Base-by-base conservation (phyloP, 1,140 invertebrate genomes). In the Cepaea nemoralis region DNA sequence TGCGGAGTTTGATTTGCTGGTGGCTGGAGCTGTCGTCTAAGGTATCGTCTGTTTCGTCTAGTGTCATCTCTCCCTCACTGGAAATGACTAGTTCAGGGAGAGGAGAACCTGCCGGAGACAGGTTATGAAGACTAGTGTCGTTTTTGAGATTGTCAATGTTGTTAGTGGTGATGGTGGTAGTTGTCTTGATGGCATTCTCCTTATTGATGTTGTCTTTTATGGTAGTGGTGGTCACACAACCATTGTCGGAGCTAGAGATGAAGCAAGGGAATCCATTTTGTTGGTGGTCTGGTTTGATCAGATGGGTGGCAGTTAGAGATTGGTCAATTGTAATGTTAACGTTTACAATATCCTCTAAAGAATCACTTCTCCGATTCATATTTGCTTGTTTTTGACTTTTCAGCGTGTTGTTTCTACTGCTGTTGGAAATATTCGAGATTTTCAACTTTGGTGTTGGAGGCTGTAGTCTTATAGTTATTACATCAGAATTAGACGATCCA, bases 391-490 rank as follows among this genome's bases (percentile, higher is more conserved):
- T 8, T 14, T 14, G 19, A 55, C 1, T 3, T 55, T 55, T 10
- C 42, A 16, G 16, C 8, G 42, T 45, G 8, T 45, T 6, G 16
- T 45, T 45, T 45, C 77, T 81, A 82, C 69, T 84, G 84, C 83
- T 86, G 84, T 42, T 87, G 82, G n/a, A 84, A 48, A 3, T 24
- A 31, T 12, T 63, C 8, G 59, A 31, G 16, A 12, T 12, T 79
- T 69, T 67, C 0, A 67, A n/a, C 45, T 74, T 69, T 3, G 77
- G 80, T 67, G 84, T 82, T 3, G 83, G 84, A 5, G 88, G 86
- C 0, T 83, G 71, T 16, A 89, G 82, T 66, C 86, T 85, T 19
- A 89, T 87, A 33, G 86, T 87, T 31, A 89, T 75, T 24, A 87
- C 69, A 22, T 89, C 87, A 10, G 85, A 85, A 45, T 81, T 83